These are phyloP conservation scores for Mustela nigripes DNA, from an alignment of 2,113 vertebrate species.

Conservation along the genomic window DNA sequence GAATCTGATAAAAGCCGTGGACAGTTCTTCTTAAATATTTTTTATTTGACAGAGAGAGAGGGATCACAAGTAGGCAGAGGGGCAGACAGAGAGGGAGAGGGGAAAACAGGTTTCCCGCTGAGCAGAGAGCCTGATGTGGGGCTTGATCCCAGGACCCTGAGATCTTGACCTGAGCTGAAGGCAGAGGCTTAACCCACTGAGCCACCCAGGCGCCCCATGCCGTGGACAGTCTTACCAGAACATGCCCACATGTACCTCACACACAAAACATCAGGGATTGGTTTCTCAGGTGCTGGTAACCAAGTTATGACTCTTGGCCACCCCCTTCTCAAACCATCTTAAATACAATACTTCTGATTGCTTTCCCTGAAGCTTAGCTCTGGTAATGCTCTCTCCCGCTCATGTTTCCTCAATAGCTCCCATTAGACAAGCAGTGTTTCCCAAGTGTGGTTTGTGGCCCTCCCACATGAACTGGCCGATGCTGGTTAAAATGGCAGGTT, in stretches of 20 bases:
- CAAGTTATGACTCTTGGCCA: background rate
- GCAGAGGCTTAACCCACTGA: too few relatives aligned
- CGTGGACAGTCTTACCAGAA: background rate
- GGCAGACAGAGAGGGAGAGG: too few relatives aligned
- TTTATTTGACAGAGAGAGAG: too few relatives aligned
- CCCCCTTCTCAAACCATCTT: background rate
- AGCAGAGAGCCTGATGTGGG: too few relatives aligned
- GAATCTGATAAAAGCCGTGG: background rate
- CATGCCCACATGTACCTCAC: background rate
- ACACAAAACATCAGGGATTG: background rate
- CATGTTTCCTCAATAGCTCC: background rate
- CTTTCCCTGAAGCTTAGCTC: background rate
- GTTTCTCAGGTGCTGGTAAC: background rate
- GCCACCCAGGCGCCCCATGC: background rate
- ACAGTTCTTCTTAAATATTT: too few relatives aligned
- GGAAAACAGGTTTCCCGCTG: too few relatives aligned
- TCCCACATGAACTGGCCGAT: background rate
- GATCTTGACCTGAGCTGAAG: too few relatives aligned
- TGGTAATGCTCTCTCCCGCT: background rate
- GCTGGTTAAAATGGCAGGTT: background rate
- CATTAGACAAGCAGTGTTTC: background rate
- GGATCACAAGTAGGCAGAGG: too few relatives aligned
- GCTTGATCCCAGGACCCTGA: too few relatives aligned
- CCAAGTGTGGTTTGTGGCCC: background rate
- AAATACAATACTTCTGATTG: background rate